A percentile compares a stretch with the other conserved stretches of the same genome.
Evolutionary conservation across 2,888 invertebrate species (phyloP).

Genomic region (Tetramorium bicarinatum): DNA sequence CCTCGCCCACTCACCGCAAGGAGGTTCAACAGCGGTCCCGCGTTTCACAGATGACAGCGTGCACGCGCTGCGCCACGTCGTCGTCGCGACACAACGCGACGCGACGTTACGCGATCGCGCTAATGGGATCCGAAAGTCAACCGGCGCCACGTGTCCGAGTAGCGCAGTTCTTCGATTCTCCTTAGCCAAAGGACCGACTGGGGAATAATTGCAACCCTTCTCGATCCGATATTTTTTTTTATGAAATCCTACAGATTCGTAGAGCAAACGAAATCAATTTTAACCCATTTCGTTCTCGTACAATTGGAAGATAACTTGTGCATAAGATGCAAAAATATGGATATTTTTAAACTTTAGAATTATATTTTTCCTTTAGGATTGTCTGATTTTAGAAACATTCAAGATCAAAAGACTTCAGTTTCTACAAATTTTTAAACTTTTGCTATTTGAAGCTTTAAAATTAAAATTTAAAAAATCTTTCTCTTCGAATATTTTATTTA

Average conservation of each 20-base stretch:
- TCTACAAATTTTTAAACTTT: neutral
- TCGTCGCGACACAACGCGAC: conserved; percentile 53
- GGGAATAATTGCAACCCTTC: conserved; percentile 15
- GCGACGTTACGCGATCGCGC: conserved; percentile 69
- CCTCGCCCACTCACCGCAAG: conserved; percentile 75
- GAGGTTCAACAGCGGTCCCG: conserved; percentile 79
- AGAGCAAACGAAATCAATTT: neutral
- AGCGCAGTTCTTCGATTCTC: conserved; percentile 59
- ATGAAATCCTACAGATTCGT: neutral
- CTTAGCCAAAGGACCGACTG: neutral
- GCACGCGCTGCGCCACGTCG: conserved; percentile 57
- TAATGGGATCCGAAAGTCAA: conserved; percentile 75
- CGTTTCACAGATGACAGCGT: conserved; percentile 81
- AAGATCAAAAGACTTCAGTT: neutral
- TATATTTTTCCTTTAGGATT: neutral
- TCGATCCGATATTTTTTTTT: neutral
- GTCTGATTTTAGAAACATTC: neutral
- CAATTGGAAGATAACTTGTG: neutral
- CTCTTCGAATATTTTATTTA: neutral
- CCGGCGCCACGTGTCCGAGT: conserved; percentile 74
- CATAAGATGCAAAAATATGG: neutral
- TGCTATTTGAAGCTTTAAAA: neutral
- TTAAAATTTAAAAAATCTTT: neutral
- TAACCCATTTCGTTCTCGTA: neutral
- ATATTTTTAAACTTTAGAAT: neutral